These are phyloP conservation scores for Lontra canadensis DNA, from an alignment of 2,113 vertebrate genomes.

Conservation along the genomic window DNA sequence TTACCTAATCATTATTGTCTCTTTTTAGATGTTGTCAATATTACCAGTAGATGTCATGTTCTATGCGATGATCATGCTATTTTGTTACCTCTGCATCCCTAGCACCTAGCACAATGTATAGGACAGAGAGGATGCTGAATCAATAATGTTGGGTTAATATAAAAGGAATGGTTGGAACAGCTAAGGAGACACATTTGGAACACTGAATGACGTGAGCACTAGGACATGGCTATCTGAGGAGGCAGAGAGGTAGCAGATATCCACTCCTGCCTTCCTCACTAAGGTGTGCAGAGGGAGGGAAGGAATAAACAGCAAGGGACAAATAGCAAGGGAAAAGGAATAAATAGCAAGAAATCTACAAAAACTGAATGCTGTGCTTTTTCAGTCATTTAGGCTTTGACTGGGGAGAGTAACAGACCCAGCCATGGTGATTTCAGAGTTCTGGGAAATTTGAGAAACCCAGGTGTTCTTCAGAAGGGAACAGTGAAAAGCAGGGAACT, in stretches of 20 bases:
- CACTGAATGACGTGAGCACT: background rate
- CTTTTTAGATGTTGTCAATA: background rate
- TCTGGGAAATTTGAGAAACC: background rate
- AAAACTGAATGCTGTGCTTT: background rate
- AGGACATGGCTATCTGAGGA: background rate
- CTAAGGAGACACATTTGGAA: background rate
- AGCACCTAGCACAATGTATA: background rate
- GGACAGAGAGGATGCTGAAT: background rate
- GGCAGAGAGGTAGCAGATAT: background rate
- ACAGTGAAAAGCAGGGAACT: background rate
- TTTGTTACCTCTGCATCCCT: background rate
- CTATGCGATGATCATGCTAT: background rate
- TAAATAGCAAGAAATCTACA: background rate
- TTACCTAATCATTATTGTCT: background rate
- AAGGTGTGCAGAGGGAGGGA: background rate
- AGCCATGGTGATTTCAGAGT: background rate
- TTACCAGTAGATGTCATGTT: background rate
- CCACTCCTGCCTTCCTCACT: background rate
- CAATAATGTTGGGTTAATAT: background rate
- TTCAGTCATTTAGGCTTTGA: background rate
- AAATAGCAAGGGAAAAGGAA: background rate
- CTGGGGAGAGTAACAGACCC: background rate
- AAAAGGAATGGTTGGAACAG: background rate
- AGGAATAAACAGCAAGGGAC: background rate
- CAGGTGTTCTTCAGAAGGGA: background rate